Base-by-base conservation (phyloP, 2,797 vertebrate species). In the Crocidura indochinensis region DNA sequence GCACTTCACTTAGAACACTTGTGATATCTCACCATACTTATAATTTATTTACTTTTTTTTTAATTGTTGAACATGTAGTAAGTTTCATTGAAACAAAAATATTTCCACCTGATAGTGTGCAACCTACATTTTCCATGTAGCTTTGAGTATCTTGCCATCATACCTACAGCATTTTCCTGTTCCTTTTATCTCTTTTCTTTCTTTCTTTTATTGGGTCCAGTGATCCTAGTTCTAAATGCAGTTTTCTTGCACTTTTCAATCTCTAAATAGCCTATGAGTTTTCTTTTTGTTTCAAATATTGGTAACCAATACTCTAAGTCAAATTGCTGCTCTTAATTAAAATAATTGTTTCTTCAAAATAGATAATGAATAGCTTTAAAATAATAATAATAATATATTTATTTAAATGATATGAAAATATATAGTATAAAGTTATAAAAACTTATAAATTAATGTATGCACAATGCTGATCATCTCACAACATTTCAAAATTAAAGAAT, bases 321-420 rank as follows among this genome's bases (percentile, higher is more conserved):
- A 75, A 27, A 3, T 68, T 26, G 10, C 71, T 71, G 62, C 49
- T 46, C 19, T 31, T 81, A 75, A 51, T 56, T 56, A 24, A 7
- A 84, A 5, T 77, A 26, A 62, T 44, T 51, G 49, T 15, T 51
- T 4, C 56, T 8, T 60, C 6, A 60, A 60, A 60, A 60, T 19
- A 56, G 24, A 6, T 90, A 22, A 44, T 49, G 27, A 60, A 46
- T 76, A 76, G 76, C n/a, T 82, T 75, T 49, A 68, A 75, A 75
- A 88, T 26, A 38, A 26, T 68, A n/a, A n/a, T n/a, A 68, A 46
- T 47, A 9, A 22, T n/a, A 68, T 62, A 79, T 82, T 51, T 10
- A 51, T 80, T 68, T 85, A 17, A 88, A 89, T 22, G n/a, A 38
- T 12, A 14, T 49, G 14, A 49, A 38, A 68, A 67, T 64, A 86